A percentile compares a stretch with the other conserved stretches of the same genome.
These are phyloP conservation scores for Hyperopisus bebe DNA, from an alignment of 2,113 vertebrate species.

Conservation along the genomic window DNA sequence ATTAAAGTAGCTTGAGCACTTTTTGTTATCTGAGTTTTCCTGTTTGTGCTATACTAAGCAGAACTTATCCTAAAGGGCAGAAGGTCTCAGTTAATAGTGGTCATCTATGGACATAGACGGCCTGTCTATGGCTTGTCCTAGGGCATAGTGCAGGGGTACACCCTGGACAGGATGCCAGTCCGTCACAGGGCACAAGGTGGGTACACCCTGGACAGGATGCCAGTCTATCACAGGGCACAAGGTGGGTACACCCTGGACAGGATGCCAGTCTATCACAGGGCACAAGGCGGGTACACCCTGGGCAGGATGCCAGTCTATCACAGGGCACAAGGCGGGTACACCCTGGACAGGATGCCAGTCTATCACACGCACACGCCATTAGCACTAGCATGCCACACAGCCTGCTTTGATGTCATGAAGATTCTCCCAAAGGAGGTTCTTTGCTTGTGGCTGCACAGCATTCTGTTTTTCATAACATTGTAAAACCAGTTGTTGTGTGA, in stretches of 20 bases:
- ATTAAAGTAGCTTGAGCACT: constrained; percentile 7
- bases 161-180: not conserved
- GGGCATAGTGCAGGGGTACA: not conserved
- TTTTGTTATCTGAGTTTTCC: not conserved
- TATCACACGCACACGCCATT: not conserved
- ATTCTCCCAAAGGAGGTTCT: not conserved
- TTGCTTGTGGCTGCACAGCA: not conserved
- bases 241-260: no score
- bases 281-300: not conserved
- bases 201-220: no score
- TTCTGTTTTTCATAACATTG: not conserved
- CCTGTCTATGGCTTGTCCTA: not conserved
- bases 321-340: no score
- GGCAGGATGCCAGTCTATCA: no score
- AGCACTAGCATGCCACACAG: not conserved
- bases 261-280: not conserved
- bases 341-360: not conserved
- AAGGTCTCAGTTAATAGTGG: not conserved
- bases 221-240: not conserved
- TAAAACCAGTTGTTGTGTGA: not conserved
- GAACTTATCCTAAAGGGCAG: not conserved
- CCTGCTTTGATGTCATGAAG: not conserved
- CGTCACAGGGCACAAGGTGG: no score
- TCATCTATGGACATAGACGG: not conserved
- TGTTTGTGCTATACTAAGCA: constrained; percentile 6